Evolutionary conservation across 2,113 vertebrate species (phyloP).

Genomic region (Bujurquina vittata): DNA sequence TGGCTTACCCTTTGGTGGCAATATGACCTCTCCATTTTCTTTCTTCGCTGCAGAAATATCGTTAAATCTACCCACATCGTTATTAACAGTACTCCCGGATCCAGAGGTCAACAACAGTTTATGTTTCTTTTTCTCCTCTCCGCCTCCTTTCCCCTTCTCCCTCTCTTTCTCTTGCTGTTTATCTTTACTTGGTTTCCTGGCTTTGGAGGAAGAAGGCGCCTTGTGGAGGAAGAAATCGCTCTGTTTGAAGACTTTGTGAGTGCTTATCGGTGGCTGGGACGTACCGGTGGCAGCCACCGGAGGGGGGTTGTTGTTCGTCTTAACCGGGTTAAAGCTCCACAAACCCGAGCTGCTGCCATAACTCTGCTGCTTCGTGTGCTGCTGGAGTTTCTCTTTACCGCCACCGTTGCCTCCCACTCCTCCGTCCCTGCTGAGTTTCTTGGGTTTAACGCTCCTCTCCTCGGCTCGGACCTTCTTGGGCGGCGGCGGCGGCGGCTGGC

Average conservation of each 20-base stretch:
- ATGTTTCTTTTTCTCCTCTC: slow-evolving; percentile 69
- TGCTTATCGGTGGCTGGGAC: slow-evolving; percentile 55
- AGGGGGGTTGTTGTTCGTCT: slow-evolving; percentile 43
- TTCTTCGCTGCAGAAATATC: slow-evolving; percentile 66
- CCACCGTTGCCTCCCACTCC: slow-evolving; percentile 79
- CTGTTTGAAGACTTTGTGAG: slow-evolving; percentile 79
- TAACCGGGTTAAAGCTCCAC: slow-evolving; percentile 83
- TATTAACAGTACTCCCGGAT: slow-evolving; percentile 27
- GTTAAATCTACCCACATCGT: slow-evolving; percentile 35
- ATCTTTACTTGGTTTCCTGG: slow-evolving; percentile 83
- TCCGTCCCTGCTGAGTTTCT: slow-evolving; percentile 85
- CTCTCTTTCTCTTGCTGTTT: slow-evolving; percentile 86
- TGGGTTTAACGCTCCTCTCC: slow-evolving; percentile 85
- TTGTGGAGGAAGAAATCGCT: slow-evolving; percentile 80
- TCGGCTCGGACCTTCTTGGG: slow-evolving; percentile 86
- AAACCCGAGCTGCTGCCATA: slow-evolving; percentile 76
- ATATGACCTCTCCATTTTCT: slow-evolving; percentile 77
- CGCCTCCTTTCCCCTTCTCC: slow-evolving; percentile 68
- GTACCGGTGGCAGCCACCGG: slow-evolving; percentile 56
- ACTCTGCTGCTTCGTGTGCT: slow-evolving; percentile 76
- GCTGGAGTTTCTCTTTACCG: slow-evolving; percentile 77
- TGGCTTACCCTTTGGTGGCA: slow-evolving; percentile 75
- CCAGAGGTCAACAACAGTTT: slow-evolving; percentile 60
- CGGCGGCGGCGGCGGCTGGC: slow-evolving; percentile 83
- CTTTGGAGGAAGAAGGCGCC: slow-evolving; percentile 69